Base-by-base conservation (phyloP, 2,888 invertebrate species). In the Stomorhina lunata region DNA sequence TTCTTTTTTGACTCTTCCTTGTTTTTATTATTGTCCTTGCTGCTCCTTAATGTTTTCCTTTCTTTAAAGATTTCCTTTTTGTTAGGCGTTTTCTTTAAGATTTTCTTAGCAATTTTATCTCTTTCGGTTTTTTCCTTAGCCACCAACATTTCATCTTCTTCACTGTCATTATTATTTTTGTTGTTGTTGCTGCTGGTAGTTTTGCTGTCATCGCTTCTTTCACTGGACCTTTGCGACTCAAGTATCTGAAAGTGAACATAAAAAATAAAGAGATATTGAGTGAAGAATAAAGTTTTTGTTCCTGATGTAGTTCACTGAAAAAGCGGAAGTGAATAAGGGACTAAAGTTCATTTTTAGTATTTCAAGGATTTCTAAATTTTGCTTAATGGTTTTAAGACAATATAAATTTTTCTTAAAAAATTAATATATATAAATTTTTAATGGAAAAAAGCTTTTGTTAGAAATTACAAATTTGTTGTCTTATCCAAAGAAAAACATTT, bases 181-280 rank as follows among this genome's bases (percentile, higher is more conserved):
- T 79, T 84, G 78, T 84, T 84, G 72, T 73, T 83, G 80, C 34
- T 73, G 55, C 25, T 69, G 22, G 43, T 61, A 50, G 43, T 48
- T 50, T 73, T 48, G 12, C 10, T 43, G 32, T 63, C 59, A 59
- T 75, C 53, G 66, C 37, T 75, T 27, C 59, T 20, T 40, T 82
- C 82, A 75, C 50, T 61, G 86, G 87, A 87, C 87, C 87, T 87
- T 86, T 88, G 88, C 85, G 89, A 88, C 84, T 87, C 87, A 80
- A 88, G 87, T 86, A 89, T 87, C 89, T 89, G n/a, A 43, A 77
- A 77, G 29, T 50, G 32, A 9, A 65, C 57, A 80, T 29, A 59
- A 61, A 68, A 63, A 40, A 53, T 50, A 53, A 37, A 50, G 20
- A 63, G 55, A 22, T 17, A 71, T 12, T 75, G 27, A 63, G 48